Evolutionary conservation across 2,888 invertebrate genomes (phyloP).

Genomic region (Stomorhina lunata): DNA sequence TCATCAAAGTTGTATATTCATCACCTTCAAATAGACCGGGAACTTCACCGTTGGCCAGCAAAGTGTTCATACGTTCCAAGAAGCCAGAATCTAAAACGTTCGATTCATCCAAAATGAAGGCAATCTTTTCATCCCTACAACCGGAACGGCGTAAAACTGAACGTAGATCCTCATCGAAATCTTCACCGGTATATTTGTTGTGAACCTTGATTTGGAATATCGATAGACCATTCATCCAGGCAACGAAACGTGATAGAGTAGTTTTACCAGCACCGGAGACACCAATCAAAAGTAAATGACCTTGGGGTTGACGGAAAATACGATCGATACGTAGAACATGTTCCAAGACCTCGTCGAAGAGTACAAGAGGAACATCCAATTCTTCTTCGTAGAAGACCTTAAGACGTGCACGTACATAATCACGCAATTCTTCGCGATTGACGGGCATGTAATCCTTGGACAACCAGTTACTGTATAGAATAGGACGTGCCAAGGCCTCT

Average conservation of each 20-base stretch:
- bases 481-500: constrained; percentile 93
- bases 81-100: constrained; percentile 99
- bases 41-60: constrained; percentile 98
- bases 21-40: constrained; percentile 97
- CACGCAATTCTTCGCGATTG: constrained; percentile 94
- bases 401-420: constrained; percentile 97
- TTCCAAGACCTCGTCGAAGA: constrained; percentile 99
- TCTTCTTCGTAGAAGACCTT: constrained; percentile 99
- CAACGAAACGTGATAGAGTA: constrained; percentile 98
- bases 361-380: constrained; percentile 97
- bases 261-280: constrained; percentile 99
- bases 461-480: constrained; percentile 99
- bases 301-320: constrained; percentile 99
- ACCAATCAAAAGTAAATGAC: constrained; percentile 97
- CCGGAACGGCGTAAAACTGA: constrained; percentile 91
- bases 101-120: constrained; percentile 99
- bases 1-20: constrained; percentile 99
- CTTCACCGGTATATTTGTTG: constrained; percentile 98
- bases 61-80: constrained; percentile 99
- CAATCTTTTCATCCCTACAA: constrained; percentile 98
- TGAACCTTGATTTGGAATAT: constrained; percentile 99
- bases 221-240: constrained; percentile 99
- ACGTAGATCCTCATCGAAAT: constrained; percentile 99
- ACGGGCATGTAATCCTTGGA: constrained; percentile 99
- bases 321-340: constrained; percentile 99